Evolutionary conservation across 1,140 invertebrate genomes (phyloP), one percentile per base, ranked within the genome.

Genomic region (Anastrepha ludens): DNA sequence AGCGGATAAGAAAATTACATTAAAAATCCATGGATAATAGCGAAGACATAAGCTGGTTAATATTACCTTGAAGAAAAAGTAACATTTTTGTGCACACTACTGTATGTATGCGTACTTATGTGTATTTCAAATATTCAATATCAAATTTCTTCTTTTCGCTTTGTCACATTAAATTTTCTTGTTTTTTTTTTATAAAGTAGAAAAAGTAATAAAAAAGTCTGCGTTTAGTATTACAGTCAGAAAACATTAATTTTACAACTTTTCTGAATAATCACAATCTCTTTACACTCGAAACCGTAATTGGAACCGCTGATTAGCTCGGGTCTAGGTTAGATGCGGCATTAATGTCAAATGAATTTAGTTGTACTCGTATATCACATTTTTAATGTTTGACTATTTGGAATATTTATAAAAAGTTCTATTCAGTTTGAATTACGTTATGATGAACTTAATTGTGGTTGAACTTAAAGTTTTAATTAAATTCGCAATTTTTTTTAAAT

Each of bases 231-330:
- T 39, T 74, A 17, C 67, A 47, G 41, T 74, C 67, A 47, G 39
- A 44, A 74, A 44, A 39, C 17, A 44, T 74, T 74, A 17, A 74
- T 44, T 9, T 74, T 47, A 11, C 39, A 74, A 74, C 15, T 44
- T 47, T 74, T 74, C 44, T 74, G 39, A 41, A 74, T 44, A 74
- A 47, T 74, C 2, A 74, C 39, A 47, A 74, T 74, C 67, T 74
- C 41, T 74, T 74, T 47, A 7, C 13, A 17, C 44, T 74, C 17
- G 3, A 13, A 74, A 29, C 8, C 29, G 65, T 6, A 1, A 17
- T n/a, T 44, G 67, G 67, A 11, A 15, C 44, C 67, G 41, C 41
- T 41, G 7, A 67, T 67, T n/a, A 64, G 13, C 13, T 67, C 64
- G 29, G 5, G 64, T 67, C 39, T 39, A 13, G 9, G 13, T 11